A percentile compares a stretch with the other conserved stretches of the same genome.
Conservation (phyloP, 1,140 invertebrate species). For the Tigriopus japonicus region DNA sequence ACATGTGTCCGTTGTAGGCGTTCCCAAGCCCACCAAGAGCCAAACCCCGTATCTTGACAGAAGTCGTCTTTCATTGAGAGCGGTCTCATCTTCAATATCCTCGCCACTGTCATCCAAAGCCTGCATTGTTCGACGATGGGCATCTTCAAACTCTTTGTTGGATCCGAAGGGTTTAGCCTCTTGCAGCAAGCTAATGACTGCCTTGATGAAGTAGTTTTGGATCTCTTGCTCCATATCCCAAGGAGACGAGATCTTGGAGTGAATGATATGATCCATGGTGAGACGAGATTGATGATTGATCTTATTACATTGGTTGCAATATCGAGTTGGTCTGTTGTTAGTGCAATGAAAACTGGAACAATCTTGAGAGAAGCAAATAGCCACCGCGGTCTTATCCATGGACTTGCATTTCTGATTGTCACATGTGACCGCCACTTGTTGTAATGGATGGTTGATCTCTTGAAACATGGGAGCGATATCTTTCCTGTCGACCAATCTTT, state of each 20-base stretch:
- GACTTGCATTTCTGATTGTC: slow-evolving; percentile 96
- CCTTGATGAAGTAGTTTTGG: slow-evolving; percentile 82
- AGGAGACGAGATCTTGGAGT: slow-evolving; percentile 58
- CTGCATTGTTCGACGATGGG: slow-evolving; percentile 26
- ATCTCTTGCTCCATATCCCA: slow-evolving; percentile 74
- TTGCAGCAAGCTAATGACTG: slow-evolving; percentile 42
- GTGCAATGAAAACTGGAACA: slow-evolving; percentile 70
- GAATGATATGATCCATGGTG: slow-evolving; percentile 71
- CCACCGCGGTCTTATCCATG: slow-evolving; percentile 75
- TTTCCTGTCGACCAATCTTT: slow-evolving; percentile 30
- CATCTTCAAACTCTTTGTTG: slow-evolving; percentile 23
- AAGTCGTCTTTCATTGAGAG: slow-evolving; percentile 54
- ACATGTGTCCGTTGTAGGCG: slow-evolving; percentile 55
- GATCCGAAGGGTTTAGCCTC: slow-evolving; percentile 27
- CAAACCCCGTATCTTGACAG: slow-evolving; percentile 79
- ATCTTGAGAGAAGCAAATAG: slow-evolving; percentile 88
- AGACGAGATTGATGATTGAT: slow-evolving; percentile 65
- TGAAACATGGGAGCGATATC: slow-evolving; percentile 36
- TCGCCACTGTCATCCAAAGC: slow-evolving; percentile 25
- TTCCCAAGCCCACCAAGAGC: slow-evolving; percentile 82
- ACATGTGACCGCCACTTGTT: slow-evolving; percentile 79
- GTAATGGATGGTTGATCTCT: slow-evolving; percentile 76
- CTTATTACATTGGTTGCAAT: slow-evolving; percentile 74
- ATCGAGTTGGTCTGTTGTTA: slow-evolving; percentile 79
- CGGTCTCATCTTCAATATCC: slow-evolving; percentile 18